Conservation (phyloP, 2,113 vertebrate species). For the Microtus pennsylvanicus region DNA sequence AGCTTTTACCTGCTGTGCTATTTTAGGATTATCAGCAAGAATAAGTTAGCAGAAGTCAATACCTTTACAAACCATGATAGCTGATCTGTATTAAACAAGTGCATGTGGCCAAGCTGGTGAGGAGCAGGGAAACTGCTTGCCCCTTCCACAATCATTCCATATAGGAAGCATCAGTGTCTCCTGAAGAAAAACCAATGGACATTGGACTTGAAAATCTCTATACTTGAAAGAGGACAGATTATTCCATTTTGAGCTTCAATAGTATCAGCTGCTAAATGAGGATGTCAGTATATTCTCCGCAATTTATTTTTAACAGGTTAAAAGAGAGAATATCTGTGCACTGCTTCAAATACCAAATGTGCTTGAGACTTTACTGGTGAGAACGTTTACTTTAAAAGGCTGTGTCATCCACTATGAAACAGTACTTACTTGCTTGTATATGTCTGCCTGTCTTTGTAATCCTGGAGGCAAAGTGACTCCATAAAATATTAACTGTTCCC, state of each 20-base stretch:
- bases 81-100: neutral
- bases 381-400: neutral
- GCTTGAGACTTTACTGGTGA: neutral
- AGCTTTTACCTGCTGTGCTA: neutral
- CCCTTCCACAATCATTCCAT: neutral
- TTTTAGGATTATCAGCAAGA: neutral
- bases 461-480: slow-evolving; percentile 27
- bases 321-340: neutral
- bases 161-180: neutral
- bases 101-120: neutral
- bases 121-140: neutral
- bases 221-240: neutral
- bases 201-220: neutral
- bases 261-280: neutral
- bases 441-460: slow-evolving; percentile 35
- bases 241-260: neutral
- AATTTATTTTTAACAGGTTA: neutral
- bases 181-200: neutral
- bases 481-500: slow-evolving; percentile 66
- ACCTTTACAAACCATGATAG: neutral
- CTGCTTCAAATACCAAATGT: neutral
- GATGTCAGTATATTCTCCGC: neutral
- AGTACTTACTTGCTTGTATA: neutral
- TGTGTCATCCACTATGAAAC: neutral
- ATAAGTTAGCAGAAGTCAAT: neutral